Evolutionary conservation across 2,113 vertebrate species (phyloP).

Genomic region (Osmerus eperlanus): DNA sequence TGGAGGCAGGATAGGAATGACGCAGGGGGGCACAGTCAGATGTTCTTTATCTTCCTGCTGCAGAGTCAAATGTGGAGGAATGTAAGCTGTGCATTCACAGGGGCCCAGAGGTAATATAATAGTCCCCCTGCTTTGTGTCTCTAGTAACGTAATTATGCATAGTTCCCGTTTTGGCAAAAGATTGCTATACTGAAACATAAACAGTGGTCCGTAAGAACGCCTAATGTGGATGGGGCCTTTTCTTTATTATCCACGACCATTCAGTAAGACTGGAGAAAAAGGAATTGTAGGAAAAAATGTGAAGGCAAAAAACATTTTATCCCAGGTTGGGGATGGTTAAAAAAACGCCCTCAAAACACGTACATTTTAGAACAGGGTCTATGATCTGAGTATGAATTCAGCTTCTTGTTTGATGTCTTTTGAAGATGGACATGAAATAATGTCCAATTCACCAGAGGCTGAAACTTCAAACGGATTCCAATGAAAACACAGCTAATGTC

Average conservation of each 20-base stretch:
- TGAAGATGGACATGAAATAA: conserved; percentile 71
- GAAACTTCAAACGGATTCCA: conserved; percentile 64
- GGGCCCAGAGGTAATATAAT: conserved; percentile 65
- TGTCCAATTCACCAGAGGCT: conserved; percentile 66
- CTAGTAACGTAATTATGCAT: conserved; percentile 67
- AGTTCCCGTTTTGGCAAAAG: conserved; percentile 53
- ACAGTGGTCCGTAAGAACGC: conserved; percentile 50
- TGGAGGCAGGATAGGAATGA: neutral
- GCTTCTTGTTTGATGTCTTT: conserved; percentile 68
- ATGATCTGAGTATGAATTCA: conserved; percentile 60
- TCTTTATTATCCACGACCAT: neutral
- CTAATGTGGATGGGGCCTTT: conserved; percentile 24
- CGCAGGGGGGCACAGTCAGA: conserved; percentile 34
- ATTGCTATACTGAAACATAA: conserved; percentile 58
- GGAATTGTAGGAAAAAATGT: conserved; percentile 19
- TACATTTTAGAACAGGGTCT: conserved; percentile 13
- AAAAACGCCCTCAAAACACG: neutral
- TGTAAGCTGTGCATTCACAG: conserved; percentile 62
- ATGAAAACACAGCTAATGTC: conserved; percentile 64
- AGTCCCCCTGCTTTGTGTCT: conserved; percentile 56
- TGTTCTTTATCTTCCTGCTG: conserved; percentile 64
- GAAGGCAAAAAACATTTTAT: neutral
- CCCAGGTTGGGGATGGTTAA: neutral
- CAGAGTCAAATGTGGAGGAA: conserved; percentile 64
- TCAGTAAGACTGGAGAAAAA: neutral